Conservation (phyloP, 2,797 vertebrate species). For the Myripristis murdjan region DNA sequence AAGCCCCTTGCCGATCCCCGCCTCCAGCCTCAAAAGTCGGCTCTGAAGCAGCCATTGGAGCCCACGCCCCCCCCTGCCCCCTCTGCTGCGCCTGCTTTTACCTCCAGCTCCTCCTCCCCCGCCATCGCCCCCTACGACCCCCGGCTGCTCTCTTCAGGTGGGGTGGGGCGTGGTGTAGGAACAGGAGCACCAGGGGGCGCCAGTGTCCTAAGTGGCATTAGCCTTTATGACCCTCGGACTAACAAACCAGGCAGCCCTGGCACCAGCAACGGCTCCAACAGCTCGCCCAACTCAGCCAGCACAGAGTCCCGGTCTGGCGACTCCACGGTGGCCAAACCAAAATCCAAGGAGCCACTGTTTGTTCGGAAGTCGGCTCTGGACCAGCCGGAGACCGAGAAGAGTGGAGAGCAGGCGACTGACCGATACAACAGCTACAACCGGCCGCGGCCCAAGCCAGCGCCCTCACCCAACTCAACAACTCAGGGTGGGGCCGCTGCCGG, state of each 20-base stretch:
- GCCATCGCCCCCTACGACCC: conserved; percentile 93
- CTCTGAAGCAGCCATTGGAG: conserved; percentile 74
- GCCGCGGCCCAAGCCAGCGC: conserved; percentile 88
- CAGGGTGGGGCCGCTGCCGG: conserved; percentile 61
- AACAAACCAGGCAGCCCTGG: conserved; percentile 83
- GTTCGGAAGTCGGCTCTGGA: conserved; percentile 93
- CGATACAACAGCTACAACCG: conserved; percentile 97
- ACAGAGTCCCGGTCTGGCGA: conserved; percentile 81
- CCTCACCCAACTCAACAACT: conserved; percentile 71
- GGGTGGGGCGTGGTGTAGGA: conserved; percentile 81
- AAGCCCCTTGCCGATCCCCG: conserved; percentile 89
- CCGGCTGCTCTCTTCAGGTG: conserved; percentile 88
- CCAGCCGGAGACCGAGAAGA: conserved; percentile 89
- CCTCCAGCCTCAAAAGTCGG: conserved; percentile 85
- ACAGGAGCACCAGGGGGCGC: conserved; percentile 70
- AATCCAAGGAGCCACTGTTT: conserved; percentile 92
- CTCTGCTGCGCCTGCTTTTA: conserved; percentile 52
- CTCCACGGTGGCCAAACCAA: conserved; percentile 76
- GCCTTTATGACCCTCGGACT: conserved; percentile 94
- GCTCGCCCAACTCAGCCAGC: conserved; percentile 67
- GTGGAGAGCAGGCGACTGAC: conserved; percentile 82
- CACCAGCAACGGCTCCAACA: conserved; percentile 59
- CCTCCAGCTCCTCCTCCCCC: conserved; percentile 60
- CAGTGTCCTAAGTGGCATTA: conserved; percentile 92
- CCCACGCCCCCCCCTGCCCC: conserved; percentile 46